phyloP scores from a whole-genome alignment of 2,888 invertebrate genomes.

The Lasioglossum morio region DNA sequence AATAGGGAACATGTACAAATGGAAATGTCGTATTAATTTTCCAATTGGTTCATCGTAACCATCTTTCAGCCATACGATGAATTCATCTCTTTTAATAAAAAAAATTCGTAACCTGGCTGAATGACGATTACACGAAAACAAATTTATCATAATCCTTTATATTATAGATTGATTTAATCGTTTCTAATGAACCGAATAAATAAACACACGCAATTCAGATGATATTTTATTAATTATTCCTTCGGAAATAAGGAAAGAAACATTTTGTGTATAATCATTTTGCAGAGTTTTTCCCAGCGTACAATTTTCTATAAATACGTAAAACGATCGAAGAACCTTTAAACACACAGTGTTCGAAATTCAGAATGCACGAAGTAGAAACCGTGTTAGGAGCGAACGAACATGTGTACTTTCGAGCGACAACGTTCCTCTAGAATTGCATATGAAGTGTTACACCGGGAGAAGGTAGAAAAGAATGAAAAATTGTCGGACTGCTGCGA shows the following conservation, averaged over 20 bases:
- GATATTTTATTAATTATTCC: not conserved
- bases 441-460: not conserved
- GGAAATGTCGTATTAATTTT: not conserved
- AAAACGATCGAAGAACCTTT: not conserved
- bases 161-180: not conserved
- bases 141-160: not conserved
- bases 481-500: not conserved
- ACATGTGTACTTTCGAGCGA: not conserved
- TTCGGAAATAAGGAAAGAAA: not conserved
- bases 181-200: not conserved
- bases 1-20: not conserved
- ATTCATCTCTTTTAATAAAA: not conserved
- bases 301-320: not conserved
- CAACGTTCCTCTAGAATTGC: slow-evolving; percentile 2
- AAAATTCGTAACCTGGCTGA: not conserved
- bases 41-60: not conserved
- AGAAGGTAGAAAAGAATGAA: not conserved
- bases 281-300: not conserved
- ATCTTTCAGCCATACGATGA: not conserved
- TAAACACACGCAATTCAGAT: not conserved
- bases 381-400: not conserved
- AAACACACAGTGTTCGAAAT: not conserved
- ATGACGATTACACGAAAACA: not conserved
- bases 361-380: not conserved
- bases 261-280: too few species aligned